Evolutionary conservation across 2,888 invertebrate species (phyloP).

Genomic region (Buathra laborator): DNA sequence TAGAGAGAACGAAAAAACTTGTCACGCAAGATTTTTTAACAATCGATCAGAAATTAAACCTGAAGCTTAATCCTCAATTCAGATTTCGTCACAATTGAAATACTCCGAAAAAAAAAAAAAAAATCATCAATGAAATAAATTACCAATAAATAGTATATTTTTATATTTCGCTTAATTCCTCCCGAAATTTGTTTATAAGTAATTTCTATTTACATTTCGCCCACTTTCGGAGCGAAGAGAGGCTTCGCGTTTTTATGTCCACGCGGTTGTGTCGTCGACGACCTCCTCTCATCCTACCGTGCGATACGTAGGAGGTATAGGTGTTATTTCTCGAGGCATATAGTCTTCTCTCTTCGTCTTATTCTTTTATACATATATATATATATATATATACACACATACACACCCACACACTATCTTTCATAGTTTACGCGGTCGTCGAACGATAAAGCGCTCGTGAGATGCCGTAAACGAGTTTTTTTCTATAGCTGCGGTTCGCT

Average conservation of each 20-base stretch:
- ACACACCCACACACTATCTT: conserved; percentile 25
- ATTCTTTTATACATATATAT: not conserved
- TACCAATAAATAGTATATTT: too few species aligned
- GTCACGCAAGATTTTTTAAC: too few species aligned
- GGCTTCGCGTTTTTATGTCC: conserved; percentile 3
- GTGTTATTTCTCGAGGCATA: conserved; percentile 15
- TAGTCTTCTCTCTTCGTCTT: conserved; percentile 5
- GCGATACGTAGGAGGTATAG: not conserved
- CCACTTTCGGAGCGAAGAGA: conserved; percentile 1
- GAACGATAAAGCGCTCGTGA: conserved; percentile 73
- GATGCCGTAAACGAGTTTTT: conserved; percentile 76
- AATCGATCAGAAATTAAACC: too few species aligned
- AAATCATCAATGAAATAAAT: too few species aligned
- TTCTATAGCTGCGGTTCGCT: conserved; percentile 26
- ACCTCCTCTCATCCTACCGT: not conserved
- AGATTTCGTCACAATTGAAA: too few species aligned
- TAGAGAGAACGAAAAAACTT: too few species aligned
- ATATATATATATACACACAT: not conserved
- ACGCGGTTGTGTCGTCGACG: not conserved
- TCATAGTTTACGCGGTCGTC: conserved; percentile 71
- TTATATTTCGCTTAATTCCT: not conserved
- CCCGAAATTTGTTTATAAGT: not conserved
- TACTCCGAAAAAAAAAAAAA: too few species aligned
- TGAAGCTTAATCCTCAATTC: too few species aligned
- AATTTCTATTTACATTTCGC: conserved; percentile 15